These are phyloP conservation scores for Eunapius fragilis DNA, from an alignment of 37 sponge, comb jelly and placozoan species.

Conservation along the genomic window DNA sequence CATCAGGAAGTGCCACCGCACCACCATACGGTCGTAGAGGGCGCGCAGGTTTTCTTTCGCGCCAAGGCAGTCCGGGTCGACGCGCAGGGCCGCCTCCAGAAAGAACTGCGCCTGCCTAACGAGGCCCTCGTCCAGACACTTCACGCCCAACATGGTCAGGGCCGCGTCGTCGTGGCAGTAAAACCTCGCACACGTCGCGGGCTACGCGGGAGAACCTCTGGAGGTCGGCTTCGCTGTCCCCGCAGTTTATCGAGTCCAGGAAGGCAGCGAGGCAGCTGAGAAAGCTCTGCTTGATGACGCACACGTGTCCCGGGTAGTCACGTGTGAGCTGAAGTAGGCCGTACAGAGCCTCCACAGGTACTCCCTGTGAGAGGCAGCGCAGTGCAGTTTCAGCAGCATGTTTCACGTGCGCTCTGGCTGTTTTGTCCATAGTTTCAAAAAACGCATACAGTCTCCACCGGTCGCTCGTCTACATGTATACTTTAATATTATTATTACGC, in stretches of 20 bases:
- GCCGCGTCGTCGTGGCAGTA: constrained; percentile 4
- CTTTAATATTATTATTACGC: too few species aligned
- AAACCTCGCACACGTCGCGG: not conserved
- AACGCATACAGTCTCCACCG: too few species aligned
- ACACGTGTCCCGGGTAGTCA: not conserved
- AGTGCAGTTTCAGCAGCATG: not conserved
- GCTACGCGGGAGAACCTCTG: not conserved
- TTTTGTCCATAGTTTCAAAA: not conserved
- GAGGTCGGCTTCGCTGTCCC: not conserved
- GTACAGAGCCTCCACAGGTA: not conserved
- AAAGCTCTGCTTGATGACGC: not conserved
- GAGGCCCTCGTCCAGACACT: constrained; percentile 37
- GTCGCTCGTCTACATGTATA: too few species aligned
- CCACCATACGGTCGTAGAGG: constrained; percentile 45
- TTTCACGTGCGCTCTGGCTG: not conserved
- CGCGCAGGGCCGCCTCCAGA: constrained; percentile 23
- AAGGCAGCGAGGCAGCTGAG: not conserved
- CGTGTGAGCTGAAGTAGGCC: not conserved
- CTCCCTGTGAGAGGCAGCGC: not conserved
- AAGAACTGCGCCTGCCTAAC: constrained; percentile 33
- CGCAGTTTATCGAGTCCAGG: not conserved
- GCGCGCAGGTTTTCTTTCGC: constrained; percentile 51
- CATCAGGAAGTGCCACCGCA: constrained; percentile 79
- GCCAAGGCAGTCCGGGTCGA: constrained; percentile 31
- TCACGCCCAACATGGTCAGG: constrained; percentile 29